Conservation (phyloP, 2,888 invertebrate species). For the Electrophaes corylata region DNA sequence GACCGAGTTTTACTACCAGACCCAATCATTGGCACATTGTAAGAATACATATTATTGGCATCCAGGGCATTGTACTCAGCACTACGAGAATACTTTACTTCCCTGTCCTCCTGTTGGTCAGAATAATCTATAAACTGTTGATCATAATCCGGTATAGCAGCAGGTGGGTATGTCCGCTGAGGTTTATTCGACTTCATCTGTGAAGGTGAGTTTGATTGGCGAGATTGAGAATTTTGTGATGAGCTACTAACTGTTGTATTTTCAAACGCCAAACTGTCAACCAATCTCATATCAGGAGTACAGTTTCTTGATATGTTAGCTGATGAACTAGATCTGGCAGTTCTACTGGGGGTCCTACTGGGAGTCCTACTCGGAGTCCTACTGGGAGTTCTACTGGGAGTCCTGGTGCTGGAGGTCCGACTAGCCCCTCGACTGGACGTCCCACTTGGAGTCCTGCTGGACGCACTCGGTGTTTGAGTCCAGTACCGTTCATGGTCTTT, state of each 20-base stretch:
- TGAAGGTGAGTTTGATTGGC: constrained; percentile 55
- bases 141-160: constrained; percentile 60
- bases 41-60: constrained; percentile 57
- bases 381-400: constrained; percentile 66
- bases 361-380: constrained; percentile 69
- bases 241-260: constrained; percentile 45
- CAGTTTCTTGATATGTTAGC: constrained; percentile 59
- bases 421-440: constrained; percentile 40
- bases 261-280: constrained; percentile 65
- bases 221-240: constrained; percentile 40
- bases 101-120: constrained; percentile 71
- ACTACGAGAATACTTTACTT: constrained; percentile 75
- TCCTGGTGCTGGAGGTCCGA: constrained; percentile 62
- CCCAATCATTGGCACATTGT: constrained; percentile 56
- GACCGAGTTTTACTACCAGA: constrained; percentile 54
- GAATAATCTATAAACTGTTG: constrained; percentile 65
- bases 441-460: constrained; percentile 45
- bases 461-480: constrained; percentile 71
- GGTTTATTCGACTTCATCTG: constrained; percentile 66
- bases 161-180: constrained; percentile 58
- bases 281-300: constrained; percentile 66
- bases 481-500: constrained; percentile 74
- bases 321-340: constrained; percentile 58
- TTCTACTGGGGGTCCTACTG: constrained; percentile 68
- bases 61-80: constrained; percentile 70